Evolutionary conservation across 2,113 vertebrate genomes (phyloP), one percentile per base, ranked within the genome.

Genomic region (Cromileptes altivelis): DNA sequence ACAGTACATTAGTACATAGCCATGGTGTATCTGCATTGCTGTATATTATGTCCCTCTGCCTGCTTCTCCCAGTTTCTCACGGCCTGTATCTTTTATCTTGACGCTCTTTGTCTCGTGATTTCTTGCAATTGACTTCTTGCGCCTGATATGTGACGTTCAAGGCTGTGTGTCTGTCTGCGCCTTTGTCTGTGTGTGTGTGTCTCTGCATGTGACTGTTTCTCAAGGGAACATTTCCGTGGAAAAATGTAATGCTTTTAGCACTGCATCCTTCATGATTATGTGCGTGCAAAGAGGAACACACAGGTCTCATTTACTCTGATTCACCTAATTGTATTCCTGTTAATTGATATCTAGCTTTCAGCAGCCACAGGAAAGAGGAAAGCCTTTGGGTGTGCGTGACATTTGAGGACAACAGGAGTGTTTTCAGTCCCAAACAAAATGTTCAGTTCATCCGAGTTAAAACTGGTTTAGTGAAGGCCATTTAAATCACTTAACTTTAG

Each of bases 151-250:
- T 45, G 57, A 85, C 23, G 21, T 72, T 87, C 85, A 91, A 88
- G 86, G 82, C 63, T 85, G n/a, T 70, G 45, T 75, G 62, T 2
- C 23, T 67, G 72, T 40, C 13, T 80, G n/a, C 45, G 25, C 3
- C 33, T 70, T 53, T 47, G 17, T 65, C 17, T 70, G 75, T 65
- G 72, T 67, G 58, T 75, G 21, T 64, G 62, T 23, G 71, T 49
- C 75, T 63, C 47, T 56, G 76, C 85, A 80, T 87, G 82, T 89
- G 85, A 89, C 82, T 55, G 11, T 64, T 75, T 82, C 79, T 90
- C 67, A 78, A 75, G 58, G 69, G 80, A 86, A 83, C 70, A 70
- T 70, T 85, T 84, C 53, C 47, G 12, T 70, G 81, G 45, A 74
- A 84, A 85, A 78, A 63, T n/a, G 4, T 25, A 61, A 71, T 56